Conservation (phyloP, 2,113 vertebrate genomes). For the Choloepus hoffmanni region DNA sequence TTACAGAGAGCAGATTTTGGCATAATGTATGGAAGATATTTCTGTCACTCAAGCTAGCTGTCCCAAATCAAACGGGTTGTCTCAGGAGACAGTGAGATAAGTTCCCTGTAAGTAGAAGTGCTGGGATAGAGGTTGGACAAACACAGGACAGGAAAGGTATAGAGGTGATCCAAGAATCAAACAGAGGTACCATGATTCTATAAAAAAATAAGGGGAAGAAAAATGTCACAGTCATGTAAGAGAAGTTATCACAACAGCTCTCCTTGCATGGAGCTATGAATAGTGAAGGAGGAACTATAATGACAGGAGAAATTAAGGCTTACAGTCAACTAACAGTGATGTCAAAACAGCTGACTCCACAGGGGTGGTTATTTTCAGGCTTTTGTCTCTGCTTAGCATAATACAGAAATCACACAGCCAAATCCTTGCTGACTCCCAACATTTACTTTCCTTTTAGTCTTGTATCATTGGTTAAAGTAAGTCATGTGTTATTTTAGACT, state of each 20-base stretch:
- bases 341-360: background rate
- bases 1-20: background rate
- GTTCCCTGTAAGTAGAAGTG: background rate
- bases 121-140: background rate
- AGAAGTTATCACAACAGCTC: background rate
- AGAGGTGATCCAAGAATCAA: background rate
- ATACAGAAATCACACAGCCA: background rate
- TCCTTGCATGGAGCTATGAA: background rate
- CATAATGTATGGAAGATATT: background rate
- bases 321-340: background rate
- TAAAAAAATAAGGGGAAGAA: conserved; percentile 22
- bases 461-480: background rate
- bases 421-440: background rate
- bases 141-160: background rate
- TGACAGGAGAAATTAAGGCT: background rate
- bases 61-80: background rate
- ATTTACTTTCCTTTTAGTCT: background rate
- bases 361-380: background rate
- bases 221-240: background rate
- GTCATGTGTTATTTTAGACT: background rate
- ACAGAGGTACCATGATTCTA: background rate
- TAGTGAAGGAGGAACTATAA: background rate
- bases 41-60: background rate
- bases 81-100: background rate
- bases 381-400: background rate